A percentile compares a stretch with the other conserved stretches of the same genome.
These are phyloP conservation scores for Trichopoda pennipes DNA, from an alignment of 2,888 invertebrate genomes.

Conservation along the genomic window DNA sequence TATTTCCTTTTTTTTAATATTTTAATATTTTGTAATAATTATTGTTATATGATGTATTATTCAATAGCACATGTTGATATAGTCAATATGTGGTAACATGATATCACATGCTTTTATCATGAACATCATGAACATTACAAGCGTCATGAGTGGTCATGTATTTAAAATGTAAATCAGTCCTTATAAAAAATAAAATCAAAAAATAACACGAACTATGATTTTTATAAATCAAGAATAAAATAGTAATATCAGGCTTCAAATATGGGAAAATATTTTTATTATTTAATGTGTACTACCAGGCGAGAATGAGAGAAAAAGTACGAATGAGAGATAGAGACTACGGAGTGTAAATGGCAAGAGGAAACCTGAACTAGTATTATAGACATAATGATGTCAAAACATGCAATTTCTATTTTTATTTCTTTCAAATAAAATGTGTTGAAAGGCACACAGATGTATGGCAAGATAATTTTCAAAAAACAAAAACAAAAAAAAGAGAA, in stretches of 20 bases:
- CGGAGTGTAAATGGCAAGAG: not conserved
- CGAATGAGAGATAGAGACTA: not conserved
- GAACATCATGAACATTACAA: slow-evolving; percentile 29
- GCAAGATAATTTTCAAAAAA: not conserved
- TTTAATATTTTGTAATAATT: slow-evolving; percentile 12
- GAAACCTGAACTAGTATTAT: not conserved
- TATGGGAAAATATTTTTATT: not conserved
- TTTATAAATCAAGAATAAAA: slow-evolving; percentile 58
- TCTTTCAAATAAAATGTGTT: slow-evolving; percentile 4
- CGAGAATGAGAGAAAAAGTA: not conserved
- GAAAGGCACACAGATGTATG: not conserved
- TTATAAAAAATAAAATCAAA: slow-evolving; percentile 37
- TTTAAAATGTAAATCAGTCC: slow-evolving; percentile 62
- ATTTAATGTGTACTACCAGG: not conserved
- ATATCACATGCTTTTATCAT: slow-evolving; percentile 33
- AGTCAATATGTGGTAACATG: slow-evolving; percentile 46
- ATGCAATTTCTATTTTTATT: slow-evolving; percentile 29
- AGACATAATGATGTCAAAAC: slow-evolving; percentile 59
- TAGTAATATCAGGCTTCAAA: slow-evolving; percentile 1
- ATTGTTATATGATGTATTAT: slow-evolving; percentile 37
- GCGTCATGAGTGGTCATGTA: slow-evolving; percentile 63
- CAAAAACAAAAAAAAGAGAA: too few relatives aligned
- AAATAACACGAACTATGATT: slow-evolving; percentile 57
- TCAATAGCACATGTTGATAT: slow-evolving; percentile 47
- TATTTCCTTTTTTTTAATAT: not conserved